phyloP scores from a whole-genome alignment of 2,113 vertebrate species.

The Cephalophus harveyi region DNA sequence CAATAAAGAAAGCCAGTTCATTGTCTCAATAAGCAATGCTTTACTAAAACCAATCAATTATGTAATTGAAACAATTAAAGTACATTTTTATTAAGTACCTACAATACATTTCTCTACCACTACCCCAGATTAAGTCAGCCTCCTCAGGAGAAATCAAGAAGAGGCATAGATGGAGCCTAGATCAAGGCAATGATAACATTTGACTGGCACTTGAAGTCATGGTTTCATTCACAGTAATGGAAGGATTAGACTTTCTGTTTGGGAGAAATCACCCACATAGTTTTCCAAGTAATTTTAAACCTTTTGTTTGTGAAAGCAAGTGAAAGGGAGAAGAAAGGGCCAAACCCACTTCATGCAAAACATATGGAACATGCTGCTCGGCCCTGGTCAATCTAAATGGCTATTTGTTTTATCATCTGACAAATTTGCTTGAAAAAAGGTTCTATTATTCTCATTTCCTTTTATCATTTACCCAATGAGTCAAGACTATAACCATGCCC shows the following conservation, averaged over 20 bases:
- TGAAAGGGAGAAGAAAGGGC: background rate
- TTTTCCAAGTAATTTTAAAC: constrained; percentile 22
- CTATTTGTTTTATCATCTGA: background rate
- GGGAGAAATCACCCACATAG: background rate
- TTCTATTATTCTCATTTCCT: background rate
- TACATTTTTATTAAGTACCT: background rate
- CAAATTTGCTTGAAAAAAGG: background rate
- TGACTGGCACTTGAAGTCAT: background rate
- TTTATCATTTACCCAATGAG: background rate
- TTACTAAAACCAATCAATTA: constrained; percentile 20
- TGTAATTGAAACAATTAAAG: background rate
- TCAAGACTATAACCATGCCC: background rate
- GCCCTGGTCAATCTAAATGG: background rate
- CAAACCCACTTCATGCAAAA: constrained; percentile 5
- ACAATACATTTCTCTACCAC: background rate
- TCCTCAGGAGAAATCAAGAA: background rate
- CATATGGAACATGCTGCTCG: background rate
- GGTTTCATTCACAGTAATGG: background rate
- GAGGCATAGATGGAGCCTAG: background rate
- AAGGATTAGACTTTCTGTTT: background rate
- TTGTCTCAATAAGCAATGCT: background rate
- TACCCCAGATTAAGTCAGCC: background rate
- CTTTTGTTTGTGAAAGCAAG: background rate
- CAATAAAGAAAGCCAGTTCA: background rate
- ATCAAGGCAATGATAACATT: background rate